These are phyloP conservation scores for Nipponacmea schrenckii DNA, from an alignment of 2,888 invertebrate genomes.

Conservation along the genomic window DNA sequence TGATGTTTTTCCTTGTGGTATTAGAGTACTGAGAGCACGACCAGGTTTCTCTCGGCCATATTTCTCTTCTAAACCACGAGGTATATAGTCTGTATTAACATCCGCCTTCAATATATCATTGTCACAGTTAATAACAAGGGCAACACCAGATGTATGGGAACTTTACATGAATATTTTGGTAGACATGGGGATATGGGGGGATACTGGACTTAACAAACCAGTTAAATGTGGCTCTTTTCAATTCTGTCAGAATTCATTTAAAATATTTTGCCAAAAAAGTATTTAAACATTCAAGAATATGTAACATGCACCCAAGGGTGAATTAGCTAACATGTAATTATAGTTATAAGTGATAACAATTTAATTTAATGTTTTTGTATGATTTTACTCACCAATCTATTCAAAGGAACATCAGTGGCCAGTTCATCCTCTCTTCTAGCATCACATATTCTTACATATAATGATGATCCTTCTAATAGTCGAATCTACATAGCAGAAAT, in stretches of 20 bases:
- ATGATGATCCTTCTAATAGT: constrained; percentile 58
- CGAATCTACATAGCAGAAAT: constrained; percentile 46
- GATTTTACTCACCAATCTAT: constrained; percentile 44
- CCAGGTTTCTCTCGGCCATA: constrained; percentile 50
- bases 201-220: no score
- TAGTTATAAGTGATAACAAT: background rate
- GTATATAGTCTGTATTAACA: constrained; percentile 58
- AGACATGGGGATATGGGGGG: background rate
- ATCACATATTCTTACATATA: constrained; percentile 61
- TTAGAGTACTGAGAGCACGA: constrained; percentile 48
- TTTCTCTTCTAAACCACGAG: constrained; percentile 46
- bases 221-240: no score
- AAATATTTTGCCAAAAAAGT: no score
- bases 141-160: background rate
- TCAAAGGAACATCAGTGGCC: constrained; percentile 45
- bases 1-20: constrained; percentile 58
- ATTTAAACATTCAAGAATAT: no score
- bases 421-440: constrained; percentile 63
- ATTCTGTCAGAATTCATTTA: no score
- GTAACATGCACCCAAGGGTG: no score
- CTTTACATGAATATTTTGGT: background rate
- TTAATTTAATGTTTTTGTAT: background rate
- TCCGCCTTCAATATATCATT: constrained; percentile 41
- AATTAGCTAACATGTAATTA: no score
- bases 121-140: background rate